These are phyloP conservation scores for Larimichthys polyactis DNA, from an alignment of 2,113 vertebrate genomes.

Conservation along the genomic window DNA sequence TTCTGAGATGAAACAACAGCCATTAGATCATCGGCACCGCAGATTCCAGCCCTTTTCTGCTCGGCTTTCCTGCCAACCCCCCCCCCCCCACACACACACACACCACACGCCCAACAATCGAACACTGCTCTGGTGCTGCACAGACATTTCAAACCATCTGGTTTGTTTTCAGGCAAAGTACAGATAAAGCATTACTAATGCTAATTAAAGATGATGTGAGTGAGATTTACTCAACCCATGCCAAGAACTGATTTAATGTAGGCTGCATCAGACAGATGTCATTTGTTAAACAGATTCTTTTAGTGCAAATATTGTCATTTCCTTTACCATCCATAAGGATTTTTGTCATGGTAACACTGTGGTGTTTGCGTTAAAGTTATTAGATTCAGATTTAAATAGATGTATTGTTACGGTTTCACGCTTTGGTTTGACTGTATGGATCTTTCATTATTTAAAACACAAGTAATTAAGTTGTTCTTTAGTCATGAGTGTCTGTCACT, in stretches of 20 bases:
- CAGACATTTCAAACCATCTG: constrained; percentile 73
- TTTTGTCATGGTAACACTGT: neutral
- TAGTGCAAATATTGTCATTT: constrained; percentile 36
- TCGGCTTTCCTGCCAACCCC: constrained; percentile 59
- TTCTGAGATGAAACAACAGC: constrained; percentile 82
- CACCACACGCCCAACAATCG: constrained; percentile 42
- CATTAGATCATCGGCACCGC: constrained; percentile 80
- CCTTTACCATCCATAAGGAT: constrained; percentile 5
- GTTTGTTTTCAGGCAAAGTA: constrained; percentile 70
- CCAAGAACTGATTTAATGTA: constrained; percentile 60
- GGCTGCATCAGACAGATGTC: constrained; percentile 55
- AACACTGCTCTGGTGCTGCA: constrained; percentile 48
- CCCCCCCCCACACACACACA: too few species aligned
- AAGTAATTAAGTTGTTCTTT: neutral
- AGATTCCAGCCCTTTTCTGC: constrained; percentile 72
- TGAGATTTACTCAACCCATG: constrained; percentile 60
- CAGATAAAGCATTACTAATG: constrained; percentile 72
- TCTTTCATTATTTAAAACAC: neutral
- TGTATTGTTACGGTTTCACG: neutral
- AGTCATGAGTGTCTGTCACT: neutral
- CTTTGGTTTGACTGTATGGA: neutral
- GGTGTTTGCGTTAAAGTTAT: neutral
- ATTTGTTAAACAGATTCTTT: constrained; percentile 52
- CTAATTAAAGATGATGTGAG: constrained; percentile 75
- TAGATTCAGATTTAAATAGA: neutral